Conservation (phyloP, 1,140 invertebrate genomes). For the Hestina assimilis region DNA sequence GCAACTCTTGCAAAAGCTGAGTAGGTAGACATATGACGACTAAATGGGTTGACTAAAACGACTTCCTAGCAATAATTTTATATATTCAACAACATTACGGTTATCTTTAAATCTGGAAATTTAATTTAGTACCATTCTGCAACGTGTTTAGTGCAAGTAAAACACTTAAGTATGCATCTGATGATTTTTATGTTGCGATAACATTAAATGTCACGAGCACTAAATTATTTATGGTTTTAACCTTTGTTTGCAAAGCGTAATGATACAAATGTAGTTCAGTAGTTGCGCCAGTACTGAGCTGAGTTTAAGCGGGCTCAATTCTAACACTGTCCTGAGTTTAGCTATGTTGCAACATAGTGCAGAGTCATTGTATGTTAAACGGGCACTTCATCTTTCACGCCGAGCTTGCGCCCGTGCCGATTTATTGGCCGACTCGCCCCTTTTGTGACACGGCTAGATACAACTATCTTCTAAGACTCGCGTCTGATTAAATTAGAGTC, state of each 20-base stretch:
- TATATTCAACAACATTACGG: conserved; percentile 19
- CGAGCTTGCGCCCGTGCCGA: conserved; percentile 51
- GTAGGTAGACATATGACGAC: conserved; percentile 7
- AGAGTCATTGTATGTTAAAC: conserved; percentile 76
- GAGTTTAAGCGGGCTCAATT: conserved; percentile 14
- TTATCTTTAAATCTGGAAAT: conserved; percentile 28
- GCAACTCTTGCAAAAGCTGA: conserved; percentile 12
- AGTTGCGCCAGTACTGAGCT: conserved; percentile 37
- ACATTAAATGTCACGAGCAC: conserved; percentile 14
- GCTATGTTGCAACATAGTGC: conserved; percentile 60
- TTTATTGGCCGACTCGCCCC: conserved; percentile 71
- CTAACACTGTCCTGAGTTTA: conserved; percentile 47
- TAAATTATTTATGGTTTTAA: conserved; percentile 9
- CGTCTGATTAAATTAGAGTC: conserved; percentile 59
- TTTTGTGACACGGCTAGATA: conserved; percentile 60
- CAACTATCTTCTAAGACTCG: conserved; percentile 47
- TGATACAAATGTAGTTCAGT: conserved; percentile 21
- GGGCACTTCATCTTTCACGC: conserved; percentile 73
- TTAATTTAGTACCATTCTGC: conserved; percentile 18
- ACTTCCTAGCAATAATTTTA: conserved; percentile 34
- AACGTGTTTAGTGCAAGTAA: conserved; percentile 19
- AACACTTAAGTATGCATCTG: conserved; percentile 15
- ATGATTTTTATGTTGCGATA: conserved; percentile 24
- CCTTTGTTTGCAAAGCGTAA: conserved; percentile 20
- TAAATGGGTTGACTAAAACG: conserved; percentile 27